Base-by-base conservation (phyloP, 1,140 invertebrate species). In the Neotoxoptera formosana region DNA sequence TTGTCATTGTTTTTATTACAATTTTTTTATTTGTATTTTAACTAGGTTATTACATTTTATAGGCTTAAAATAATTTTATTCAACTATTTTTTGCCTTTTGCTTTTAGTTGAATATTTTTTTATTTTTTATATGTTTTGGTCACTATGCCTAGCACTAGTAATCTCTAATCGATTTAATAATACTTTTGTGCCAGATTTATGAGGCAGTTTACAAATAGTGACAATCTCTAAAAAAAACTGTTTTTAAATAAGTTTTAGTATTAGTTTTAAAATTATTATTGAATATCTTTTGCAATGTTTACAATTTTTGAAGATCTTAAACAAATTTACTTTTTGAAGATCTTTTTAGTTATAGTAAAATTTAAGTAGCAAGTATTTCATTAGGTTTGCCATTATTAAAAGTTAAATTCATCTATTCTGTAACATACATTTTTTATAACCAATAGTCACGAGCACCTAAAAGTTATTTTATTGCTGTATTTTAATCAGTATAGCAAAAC, bases 141-240 rank as follows among this genome's bases (percentile, higher is more conserved):
- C 60, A n/a, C n/a, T 76, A 30, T 76, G 60, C 14, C 3, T 76
- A 76, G 14, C 14, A 76, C 14, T 6, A 17, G 60, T 76, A 76
- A n/a, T 76, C 60, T 76, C 60, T 45, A 41, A 41, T 45, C 9
- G 45, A 45, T 86, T 6, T 30, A 86, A 45, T 45, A 25, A 21
- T 81, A 30, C 20, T 53, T 51, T 67, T 53, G 51, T 53, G 51
- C 21, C 51, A 21, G 48, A 53, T 53, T 53, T 67, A 90, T 25
- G 2, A 36, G 2, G 53, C 9, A 67, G 11, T 90, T 56, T 56
- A 60, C 41, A 48, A 90, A 36, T 45, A 90, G 53, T 45, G 53
- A 90, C 89, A 67, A 90, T 90, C 89, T 90, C 17, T 30, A 67
- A n/a, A 67, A 60, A 76, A 76, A 76, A 76, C 60, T 76, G 30